Evolutionary conservation across 2,888 invertebrate species (phyloP), one percentile per base, ranked within the genome.

Genomic region (Acanthosepion lycidas): DNA sequence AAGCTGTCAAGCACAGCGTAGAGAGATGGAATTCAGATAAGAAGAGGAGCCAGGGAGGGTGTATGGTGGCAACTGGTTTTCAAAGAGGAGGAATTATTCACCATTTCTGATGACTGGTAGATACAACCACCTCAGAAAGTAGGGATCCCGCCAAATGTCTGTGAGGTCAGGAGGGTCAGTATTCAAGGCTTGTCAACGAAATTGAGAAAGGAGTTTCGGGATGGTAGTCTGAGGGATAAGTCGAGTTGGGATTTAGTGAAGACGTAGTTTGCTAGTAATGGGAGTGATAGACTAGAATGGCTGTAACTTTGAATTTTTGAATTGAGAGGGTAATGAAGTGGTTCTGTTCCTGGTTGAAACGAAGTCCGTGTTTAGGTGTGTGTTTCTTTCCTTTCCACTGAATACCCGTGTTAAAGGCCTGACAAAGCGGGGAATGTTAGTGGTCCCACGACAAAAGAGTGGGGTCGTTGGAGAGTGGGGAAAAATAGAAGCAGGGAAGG

Each of bases 271-370:
- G n/a, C 12, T 3, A 18, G n/a, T 78, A 59, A 23, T 59, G 59
- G 59, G 23, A 15, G n/a, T 12, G 78, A 33, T 12, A 78, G n/a
- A n/a, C 15, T 78, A 3, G 15, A 78, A 78, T 78, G 18, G 78
- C 33, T 33, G 12, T n/a, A 78, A 78, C 78, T 23, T 23, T 59
- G 59, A 59, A 59, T 23, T 5, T 15, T 78, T 78, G 33, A 12
- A 78, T n/a, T n/a, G 78, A n/a, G 78, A 78, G 78, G 18, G 78
- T 78, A 78, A 78, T 78, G n/a, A 78, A 78, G 78, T 78, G n/a
- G 12, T 12, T n/a, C 78, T n/a, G 78, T 78, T 78, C 28, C 78
- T 78, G 9, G 28, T 78, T 59, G 59, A 59, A 59, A 18, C 6
- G 59, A 59, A 59, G 59, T 26, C n/a, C n/a, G n/a, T 78, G n/a